These are phyloP conservation scores for Alligator sinensis DNA, from an alignment of 2,113 vertebrate species.

Conservation along the genomic window DNA sequence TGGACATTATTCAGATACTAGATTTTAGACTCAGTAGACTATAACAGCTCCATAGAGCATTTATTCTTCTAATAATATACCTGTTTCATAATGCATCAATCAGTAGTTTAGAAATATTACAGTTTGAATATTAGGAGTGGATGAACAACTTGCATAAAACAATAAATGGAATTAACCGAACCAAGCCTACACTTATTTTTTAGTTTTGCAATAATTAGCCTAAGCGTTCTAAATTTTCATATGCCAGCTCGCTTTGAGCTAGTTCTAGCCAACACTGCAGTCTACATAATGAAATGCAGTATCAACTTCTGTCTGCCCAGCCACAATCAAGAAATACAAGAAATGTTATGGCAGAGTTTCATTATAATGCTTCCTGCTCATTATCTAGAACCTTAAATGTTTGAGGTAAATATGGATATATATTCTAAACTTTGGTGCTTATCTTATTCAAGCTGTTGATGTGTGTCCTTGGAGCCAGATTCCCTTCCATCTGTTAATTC, in stretches of 20 bases:
- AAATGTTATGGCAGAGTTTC: neutral
- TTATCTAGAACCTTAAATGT: neutral
- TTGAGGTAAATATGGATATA: neutral
- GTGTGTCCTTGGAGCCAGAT: too few species aligned
- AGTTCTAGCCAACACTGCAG: neutral
- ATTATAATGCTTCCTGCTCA: neutral
- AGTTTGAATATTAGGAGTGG: neutral
- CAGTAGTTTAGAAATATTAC: neutral
- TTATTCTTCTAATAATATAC: neutral
- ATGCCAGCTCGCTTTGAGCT: neutral
- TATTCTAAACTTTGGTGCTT: constrained; percentile 17
- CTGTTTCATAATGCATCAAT: neutral
- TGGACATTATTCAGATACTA: neutral
- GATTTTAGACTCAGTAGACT: neutral
- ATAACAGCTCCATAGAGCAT: neutral
- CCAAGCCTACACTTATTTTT: neutral
- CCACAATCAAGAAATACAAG: neutral
- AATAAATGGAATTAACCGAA: neutral
- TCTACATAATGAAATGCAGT: neutral
- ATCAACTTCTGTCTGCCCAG: neutral
- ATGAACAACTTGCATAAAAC: neutral
- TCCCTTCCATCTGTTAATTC: too few species aligned
- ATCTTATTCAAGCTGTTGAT: too few species aligned
- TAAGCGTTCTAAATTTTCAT: neutral
- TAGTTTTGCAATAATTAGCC: neutral